Percentiles rank a stretch among this genome's conserved stretches.
Conservation (phyloP, 2,888 invertebrate genomes). For the Rhagium mordax region DNA sequence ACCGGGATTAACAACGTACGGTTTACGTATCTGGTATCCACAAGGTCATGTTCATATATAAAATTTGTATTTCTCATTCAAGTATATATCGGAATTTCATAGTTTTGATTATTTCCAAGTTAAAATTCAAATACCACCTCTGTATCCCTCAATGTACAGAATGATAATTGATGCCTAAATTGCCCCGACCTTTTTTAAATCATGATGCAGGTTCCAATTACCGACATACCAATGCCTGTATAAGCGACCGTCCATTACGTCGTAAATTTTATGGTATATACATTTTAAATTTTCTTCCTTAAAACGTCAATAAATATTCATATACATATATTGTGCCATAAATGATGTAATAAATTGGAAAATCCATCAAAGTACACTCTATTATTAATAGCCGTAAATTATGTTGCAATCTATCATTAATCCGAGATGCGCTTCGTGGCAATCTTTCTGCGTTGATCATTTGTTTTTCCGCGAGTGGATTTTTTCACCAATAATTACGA, state of each 20-base stretch:
- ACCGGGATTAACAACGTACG: too few species aligned
- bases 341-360: conserved; percentile 2
- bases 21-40: too few species aligned
- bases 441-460: not conserved
- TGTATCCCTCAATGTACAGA: not conserved
- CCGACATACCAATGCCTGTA: not conserved
- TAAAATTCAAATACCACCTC: too few species aligned
- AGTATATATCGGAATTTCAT: too few species aligned
- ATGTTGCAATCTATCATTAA: not conserved
- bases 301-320: conserved; percentile 17
- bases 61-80: too few species aligned
- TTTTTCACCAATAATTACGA: not conserved
- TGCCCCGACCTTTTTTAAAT: not conserved
- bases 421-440: too few species aligned
- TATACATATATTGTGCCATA: not conserved
- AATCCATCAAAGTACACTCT: conserved; percentile 7
- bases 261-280: not conserved
- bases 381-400: conserved; percentile 27
- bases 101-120: too few species aligned
- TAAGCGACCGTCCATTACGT: not conserved
- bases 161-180: not conserved
- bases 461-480: not conserved
- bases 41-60: too few species aligned
- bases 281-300: conserved; percentile 8
- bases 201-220: not conserved